A percentile compares a stretch with the other conserved stretches of the same genome.
Conservation (phyloP, 2,888 invertebrate genomes). For the Blera fallax region DNA sequence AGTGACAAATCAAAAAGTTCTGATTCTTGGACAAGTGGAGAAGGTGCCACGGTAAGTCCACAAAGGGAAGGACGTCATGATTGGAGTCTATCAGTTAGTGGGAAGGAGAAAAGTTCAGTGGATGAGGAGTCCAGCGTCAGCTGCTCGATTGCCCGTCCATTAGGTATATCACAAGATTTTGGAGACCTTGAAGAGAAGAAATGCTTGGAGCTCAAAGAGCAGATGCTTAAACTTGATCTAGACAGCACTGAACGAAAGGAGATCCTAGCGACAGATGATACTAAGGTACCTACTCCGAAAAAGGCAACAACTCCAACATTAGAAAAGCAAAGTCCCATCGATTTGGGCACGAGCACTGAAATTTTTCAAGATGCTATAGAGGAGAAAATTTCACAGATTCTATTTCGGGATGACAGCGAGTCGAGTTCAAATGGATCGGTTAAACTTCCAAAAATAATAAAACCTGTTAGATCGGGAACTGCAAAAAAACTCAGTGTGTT, state of each 20-base stretch:
- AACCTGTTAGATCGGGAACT: slow-evolving; percentile 77
- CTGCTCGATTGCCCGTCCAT: slow-evolving; percentile 90
- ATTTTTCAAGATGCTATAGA: slow-evolving; percentile 81
- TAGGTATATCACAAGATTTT: slow-evolving; percentile 90
- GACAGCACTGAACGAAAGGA: slow-evolving; percentile 82
- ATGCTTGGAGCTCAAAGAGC: slow-evolving; percentile 84
- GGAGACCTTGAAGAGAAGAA: slow-evolving; percentile 84
- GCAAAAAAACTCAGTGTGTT: slow-evolving; percentile 80
- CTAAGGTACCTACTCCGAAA: slow-evolving; percentile 82
- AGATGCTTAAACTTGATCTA: slow-evolving; percentile 85
- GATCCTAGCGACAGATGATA: slow-evolving; percentile 79
- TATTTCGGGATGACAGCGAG: slow-evolving; percentile 84
- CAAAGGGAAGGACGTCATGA: slow-evolving; percentile 82
- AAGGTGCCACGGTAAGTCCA: slow-evolving; percentile 86
- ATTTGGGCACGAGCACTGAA: slow-evolving; percentile 84
- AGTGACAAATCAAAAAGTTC: slow-evolving; percentile 87
- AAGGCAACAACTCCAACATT: slow-evolving; percentile 84
- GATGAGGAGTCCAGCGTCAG: slow-evolving; percentile 89
- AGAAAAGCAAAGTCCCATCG: slow-evolving; percentile 86
- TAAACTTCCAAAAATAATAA: slow-evolving; percentile 83
- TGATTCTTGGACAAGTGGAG: slow-evolving; percentile 92
- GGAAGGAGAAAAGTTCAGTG: slow-evolving; percentile 85
- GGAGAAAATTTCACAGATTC: slow-evolving; percentile 81
- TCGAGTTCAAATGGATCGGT: slow-evolving; percentile 84
- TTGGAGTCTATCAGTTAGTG: slow-evolving; percentile 82